Percentiles rank a stretch among this genome's conserved stretches.
Conservation (phyloP, 2,113 vertebrate genomes). For the Hipposideros armiger region DNA sequence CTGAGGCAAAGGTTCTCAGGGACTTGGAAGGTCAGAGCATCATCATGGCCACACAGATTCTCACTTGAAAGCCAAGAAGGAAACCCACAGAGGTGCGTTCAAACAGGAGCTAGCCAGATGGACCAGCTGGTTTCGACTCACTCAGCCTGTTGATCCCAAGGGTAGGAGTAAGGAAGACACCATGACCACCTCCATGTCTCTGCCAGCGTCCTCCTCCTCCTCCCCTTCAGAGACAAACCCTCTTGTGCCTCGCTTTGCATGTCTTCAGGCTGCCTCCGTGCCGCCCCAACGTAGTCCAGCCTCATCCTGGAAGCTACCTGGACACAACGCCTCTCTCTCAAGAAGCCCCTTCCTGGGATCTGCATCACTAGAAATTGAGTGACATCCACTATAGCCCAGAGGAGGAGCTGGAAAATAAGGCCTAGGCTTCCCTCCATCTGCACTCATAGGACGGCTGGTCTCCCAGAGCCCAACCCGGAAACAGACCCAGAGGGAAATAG, state of each 20-base stretch:
- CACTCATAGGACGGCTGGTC: background rate
- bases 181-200: background rate
- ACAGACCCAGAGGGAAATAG: background rate
- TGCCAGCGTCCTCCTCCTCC: background rate
- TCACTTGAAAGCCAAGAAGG: background rate
- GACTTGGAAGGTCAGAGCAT: background rate
- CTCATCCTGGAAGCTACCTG: background rate
- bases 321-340: background rate
- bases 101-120: background rate
- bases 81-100: constrained; percentile 16
- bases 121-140: background rate
- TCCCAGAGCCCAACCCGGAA: background rate
- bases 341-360: background rate
- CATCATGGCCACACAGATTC: background rate
- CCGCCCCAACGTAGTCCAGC: background rate
- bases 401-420: background rate
- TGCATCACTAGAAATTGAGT: background rate
- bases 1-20: background rate
- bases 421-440: accelerated
- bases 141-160: background rate
- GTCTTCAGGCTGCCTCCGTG: background rate
- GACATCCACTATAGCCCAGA: background rate
- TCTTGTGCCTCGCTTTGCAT: background rate
- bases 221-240: background rate
- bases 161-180: background rate